Evolutionary conservation across 2,797 vertebrate species (phyloP), one percentile per base, ranked within the genome.

Genomic region (Tamandua tetradactyla): DNA sequence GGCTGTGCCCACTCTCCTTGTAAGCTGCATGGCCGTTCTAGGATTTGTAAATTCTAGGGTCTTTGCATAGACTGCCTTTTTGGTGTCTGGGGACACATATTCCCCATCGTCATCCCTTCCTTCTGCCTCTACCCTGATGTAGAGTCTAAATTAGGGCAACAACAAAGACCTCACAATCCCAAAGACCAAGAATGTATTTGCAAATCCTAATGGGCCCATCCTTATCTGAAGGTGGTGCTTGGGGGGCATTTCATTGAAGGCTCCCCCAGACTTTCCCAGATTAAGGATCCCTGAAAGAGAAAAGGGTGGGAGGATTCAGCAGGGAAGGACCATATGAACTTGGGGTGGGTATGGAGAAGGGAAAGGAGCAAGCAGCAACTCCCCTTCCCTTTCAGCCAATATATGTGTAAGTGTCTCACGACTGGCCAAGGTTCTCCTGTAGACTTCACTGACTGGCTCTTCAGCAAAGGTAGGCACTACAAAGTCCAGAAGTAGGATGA

Each of bases 141-240:
- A 82, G n/a, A 59, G 13, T 86, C 76, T 82, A 66, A 84, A 75
- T 80, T n/a, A 90, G 47, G 61, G 44, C 30, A 59, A 40, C 20
- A 84, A 82, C 37, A 17, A 85, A 32, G 57, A 88, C 14, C 13
- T 76, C 4, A 91, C 9, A 44, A 61, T 2, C 23, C 30, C 4
- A 61, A 78, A 78, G 27, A 87, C 75, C 23, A 59, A 86, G 61
- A 81, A 25, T 17, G 27, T 30, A 40, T 80, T 62, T 62, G 7
- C 61, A 81, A 11, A 37, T 59, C 11, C 32, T 7, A 20, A 37
- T 2, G 85, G 18, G 35, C 1, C 71, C n/a, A 13, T 22, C 35
- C 42, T 81, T 85, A 20, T 59, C 8, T 2, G 40, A 61, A n/a
- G 37, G 13, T 66, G 27, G 30, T 23, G 35, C 44, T 10, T 55